Base-by-base conservation (phyloP, 1,140 invertebrate genomes). In the Neotoxoptera formosana region DNA sequence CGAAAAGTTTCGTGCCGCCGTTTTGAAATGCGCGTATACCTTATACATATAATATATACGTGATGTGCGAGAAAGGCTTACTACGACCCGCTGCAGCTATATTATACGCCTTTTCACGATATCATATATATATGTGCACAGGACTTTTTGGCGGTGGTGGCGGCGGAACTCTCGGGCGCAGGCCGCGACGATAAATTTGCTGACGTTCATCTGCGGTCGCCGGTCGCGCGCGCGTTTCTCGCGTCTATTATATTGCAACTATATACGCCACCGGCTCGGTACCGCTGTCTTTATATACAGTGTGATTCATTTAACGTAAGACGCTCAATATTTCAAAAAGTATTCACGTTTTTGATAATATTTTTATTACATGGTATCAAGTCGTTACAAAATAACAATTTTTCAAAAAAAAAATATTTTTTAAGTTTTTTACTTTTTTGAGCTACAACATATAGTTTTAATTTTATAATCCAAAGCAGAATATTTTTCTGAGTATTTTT, bases 161-260 rank as follows among this genome's bases (percentile, higher is more conserved):
- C 21, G 34, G 89, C 20, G 30, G 45, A 47, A 51, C 30, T 81
- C 30, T 76, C 90, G 45, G 47, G 60, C 25, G 20, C 56, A 91
- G 90, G 23, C 67, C 7, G 67, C 7, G 67, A 25, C 90, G 48
- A 92, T 92, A 83, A 92, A 92, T 92, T 90, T 60, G 53, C 53
- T 8, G 87, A 89, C 87, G 87, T 89, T 89, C 87, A 51, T 89
- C 87, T 21, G 53, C 88, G 88, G 88, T 90, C 88, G 87, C 87
- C 47, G 87, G 47, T 53, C 48, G 48, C n/a, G 45, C n/a, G 45
- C 30, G 86, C 48, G 86, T 67, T 67, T 67, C 60, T 76, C 60
- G 60, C 60, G 60, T 76, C 60, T 76, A 76, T 76, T 76, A n/a
- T 76, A 76, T 76, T 14, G 60, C 21, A 53, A 0, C n/a, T n/a